Percentiles rank a stretch among this genome's conserved stretches.
Evolutionary conservation across 2,797 vertebrate species (phyloP).

Genomic region (Molothrus ater): DNA sequence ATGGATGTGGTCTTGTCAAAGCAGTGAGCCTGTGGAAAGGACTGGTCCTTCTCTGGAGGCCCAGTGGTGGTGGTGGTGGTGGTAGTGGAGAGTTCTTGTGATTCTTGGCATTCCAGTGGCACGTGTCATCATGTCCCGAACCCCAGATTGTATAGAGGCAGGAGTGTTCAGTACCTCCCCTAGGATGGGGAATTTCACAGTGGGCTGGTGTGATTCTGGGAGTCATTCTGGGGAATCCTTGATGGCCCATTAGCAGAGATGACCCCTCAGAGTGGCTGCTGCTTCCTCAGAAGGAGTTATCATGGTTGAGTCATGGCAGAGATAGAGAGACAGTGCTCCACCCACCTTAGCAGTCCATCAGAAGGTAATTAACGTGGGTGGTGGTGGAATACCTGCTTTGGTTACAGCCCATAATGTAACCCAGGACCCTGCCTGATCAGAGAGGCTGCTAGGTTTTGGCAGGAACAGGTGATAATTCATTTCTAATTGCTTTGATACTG

Average conservation of each 20-base stretch:
- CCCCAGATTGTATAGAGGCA: background rate
- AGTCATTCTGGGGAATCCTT: background rate
- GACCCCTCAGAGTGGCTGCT: background rate
- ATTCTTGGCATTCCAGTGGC: background rate
- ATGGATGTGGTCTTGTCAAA: background rate
- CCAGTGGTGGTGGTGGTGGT: background rate
- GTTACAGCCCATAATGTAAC: background rate
- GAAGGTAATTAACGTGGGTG: background rate
- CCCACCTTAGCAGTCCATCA: background rate
- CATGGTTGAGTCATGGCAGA: background rate
- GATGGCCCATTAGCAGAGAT: background rate
- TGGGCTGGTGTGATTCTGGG: background rate
- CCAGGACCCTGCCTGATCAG: background rate
- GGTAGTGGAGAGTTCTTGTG: background rate
- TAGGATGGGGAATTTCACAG: background rate
- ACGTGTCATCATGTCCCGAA: fast-evolving
- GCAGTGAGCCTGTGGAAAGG: background rate
- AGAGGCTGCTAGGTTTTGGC: background rate
- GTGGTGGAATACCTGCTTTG: background rate
- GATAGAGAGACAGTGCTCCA: background rate
- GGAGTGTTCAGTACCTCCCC: background rate
- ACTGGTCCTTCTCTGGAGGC: background rate
- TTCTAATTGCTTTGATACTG: background rate
- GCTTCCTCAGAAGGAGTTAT: background rate
- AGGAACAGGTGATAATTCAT: background rate